Base-by-base conservation (phyloP, 2,113 vertebrate species). In the Microtus montanus region DNA sequence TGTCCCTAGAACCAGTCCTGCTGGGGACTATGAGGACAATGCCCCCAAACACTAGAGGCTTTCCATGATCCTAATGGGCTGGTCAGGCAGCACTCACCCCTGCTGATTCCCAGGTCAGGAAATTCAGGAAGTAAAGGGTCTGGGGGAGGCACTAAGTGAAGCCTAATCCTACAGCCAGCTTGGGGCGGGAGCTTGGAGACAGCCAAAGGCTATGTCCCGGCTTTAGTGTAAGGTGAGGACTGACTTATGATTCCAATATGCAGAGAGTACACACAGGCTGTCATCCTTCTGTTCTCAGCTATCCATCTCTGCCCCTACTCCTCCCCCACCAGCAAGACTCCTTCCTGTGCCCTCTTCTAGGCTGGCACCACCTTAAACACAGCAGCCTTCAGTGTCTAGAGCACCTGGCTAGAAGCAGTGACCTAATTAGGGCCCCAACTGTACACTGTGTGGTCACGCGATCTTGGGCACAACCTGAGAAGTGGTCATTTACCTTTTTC, bases 381-480 rank as follows among this genome's bases (percentile, higher is more conserved):
- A 22, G 33, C 8, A 41, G 91, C 77, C 80, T 49, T 54, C 7
- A 14, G 84, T 61, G 93, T 70, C 82, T 75, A 54, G 91, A 64
- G 52, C n/a, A 61, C 1, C 3, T 8, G 24, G 75, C 89, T 91
- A 79, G 91, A 77, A 87, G 87, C 7, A 7, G 80, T 90, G 93
- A 94, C 96, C 97, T 95, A 96, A 78, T 96, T 97, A 92, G 88
- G 49, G 74, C 78, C 80, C 9, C 0, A 70, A 35, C 86, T 33
- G 52, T 73, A 7, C 4, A 68, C 52, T 1, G 6, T 58, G 52
- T 17, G 71, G 96, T 94, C 97, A 97, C 47, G 33, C 22, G 94
- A 95, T 96, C 94, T 92, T 63, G 47, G 66, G 88, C 85, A 96
- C 96, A 97, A 96, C 95, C 95, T 96, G 97, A 97, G 95, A 96